Percentiles rank a stretch among this genome's conserved stretches.
Conservation (phyloP, 1,140 invertebrate species). For the Tigriopus japonicus region DNA sequence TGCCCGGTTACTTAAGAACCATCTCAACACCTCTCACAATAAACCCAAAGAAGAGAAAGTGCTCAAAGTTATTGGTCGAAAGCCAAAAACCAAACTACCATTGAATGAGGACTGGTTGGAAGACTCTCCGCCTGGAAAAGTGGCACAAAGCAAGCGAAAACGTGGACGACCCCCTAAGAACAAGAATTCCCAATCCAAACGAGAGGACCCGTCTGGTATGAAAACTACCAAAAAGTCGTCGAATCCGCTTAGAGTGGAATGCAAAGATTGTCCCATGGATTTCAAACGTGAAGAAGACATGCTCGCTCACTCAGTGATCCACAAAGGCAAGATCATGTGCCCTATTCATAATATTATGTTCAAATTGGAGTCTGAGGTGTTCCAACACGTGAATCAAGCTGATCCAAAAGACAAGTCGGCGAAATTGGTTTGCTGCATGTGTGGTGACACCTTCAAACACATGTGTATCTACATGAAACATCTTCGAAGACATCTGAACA, state of each 20-base stretch:
- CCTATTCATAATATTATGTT: conserved; percentile 9
- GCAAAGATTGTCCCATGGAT: background rate
- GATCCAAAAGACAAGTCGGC: background rate
- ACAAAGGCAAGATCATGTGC: background rate
- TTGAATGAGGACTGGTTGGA: too few species aligned
- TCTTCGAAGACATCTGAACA: background rate
- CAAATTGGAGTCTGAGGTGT: background rate
- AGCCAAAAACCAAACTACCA: too few species aligned
- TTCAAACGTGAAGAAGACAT: conserved; percentile 10
- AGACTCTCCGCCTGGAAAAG: too few species aligned
- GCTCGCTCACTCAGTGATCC: conserved; percentile 4
- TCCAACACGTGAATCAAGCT: background rate
- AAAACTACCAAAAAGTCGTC: background rate
- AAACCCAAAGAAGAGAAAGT: background rate
- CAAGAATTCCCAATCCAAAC: too few species aligned
- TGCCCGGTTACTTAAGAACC: background rate
- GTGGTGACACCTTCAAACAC: background rate
- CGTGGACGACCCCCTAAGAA: too few species aligned
- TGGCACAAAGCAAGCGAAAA: too few species aligned
- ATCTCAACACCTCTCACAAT: background rate
- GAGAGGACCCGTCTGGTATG: too few species aligned
- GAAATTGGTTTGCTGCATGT: conserved; percentile 3
- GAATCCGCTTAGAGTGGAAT: background rate
- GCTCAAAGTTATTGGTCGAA: too few species aligned
- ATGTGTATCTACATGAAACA: conserved; percentile 7